A percentile compares a stretch with the other conserved stretches of the same genome.
Conservation (phyloP, 2,113 vertebrate genomes). For the Sterna hirundo region DNA sequence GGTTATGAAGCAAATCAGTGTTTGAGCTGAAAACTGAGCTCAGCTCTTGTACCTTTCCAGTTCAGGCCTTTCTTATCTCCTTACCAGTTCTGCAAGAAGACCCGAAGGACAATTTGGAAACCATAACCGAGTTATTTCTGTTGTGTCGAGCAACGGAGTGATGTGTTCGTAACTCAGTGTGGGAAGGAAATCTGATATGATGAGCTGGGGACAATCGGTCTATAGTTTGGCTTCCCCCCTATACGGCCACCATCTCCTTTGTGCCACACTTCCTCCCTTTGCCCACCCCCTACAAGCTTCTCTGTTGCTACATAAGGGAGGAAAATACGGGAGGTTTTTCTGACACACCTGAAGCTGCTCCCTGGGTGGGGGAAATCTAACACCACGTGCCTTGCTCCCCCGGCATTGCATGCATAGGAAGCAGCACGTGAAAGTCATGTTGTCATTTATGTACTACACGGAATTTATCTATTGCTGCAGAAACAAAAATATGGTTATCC, state of each 20-base stretch:
- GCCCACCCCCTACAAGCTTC: not conserved
- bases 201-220: not conserved
- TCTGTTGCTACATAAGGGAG: not conserved
- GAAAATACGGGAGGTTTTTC: not conserved
- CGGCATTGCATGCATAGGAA: not conserved
- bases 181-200: not conserved
- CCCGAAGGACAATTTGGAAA: not conserved
- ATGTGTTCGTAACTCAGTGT: not conserved
- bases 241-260: not conserved
- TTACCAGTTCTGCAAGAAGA: not conserved
- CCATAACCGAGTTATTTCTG: not conserved
- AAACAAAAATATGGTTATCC: not conserved
- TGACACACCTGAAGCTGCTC: not conserved
- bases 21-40: not conserved
- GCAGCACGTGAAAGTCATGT: not conserved
- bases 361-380: not conserved
- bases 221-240: not conserved
- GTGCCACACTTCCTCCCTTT: not conserved
- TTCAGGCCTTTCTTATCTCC: not conserved
- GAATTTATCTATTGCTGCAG: not conserved
- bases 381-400: rapidly evolving
- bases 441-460: not conserved
- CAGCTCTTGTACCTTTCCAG: not conserved
- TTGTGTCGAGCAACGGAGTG: not conserved
- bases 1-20: rapidly evolving